Base-by-base conservation (phyloP, 1,140 invertebrate genomes). In the Pararge aegeria region DNA sequence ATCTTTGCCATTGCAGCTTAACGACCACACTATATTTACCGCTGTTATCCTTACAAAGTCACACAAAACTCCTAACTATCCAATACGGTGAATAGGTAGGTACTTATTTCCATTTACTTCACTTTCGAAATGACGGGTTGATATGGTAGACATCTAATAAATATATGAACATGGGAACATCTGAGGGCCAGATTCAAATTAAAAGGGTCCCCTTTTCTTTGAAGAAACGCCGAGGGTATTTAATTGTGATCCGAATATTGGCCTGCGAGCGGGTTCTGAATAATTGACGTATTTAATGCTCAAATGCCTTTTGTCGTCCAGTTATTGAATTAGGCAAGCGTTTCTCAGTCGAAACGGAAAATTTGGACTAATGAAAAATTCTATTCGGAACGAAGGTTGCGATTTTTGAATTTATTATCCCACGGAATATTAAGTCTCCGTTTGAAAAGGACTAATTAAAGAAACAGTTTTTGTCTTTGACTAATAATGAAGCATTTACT, bases 231-330 rank as follows among this genome's bases (percentile, higher is more conserved):
- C 56, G 61, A 72, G 75, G 78, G 69, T 65, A 73, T 81, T 73
- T 83, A 84, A 87, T 87, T 83, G 77, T 80, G 75, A 81, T 78
- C 73, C 63, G 58, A 70, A 73, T 76, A 78, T 74, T 73, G 70
- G 70, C 59, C 64, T 65, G 72, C 69, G 70, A 82, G 64, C 72
- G 74, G 78, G 75, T 82, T 77, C 70, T 29, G 64, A 72, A 78
- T 80, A 84, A 84, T 84, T 84, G 78, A 55, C 70, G 68, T 68
- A 75, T 75, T 75, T 73, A 68, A 66, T 70, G 66, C 64, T 73
- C 64, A 68, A 70, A 68, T 70, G 68, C 73, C 66, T 68, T 75
- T 75, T 78, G 79, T 80, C 79, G 70, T 73, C 62, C 24, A 66
- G 71, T 79, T 80, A 81, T 84, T 75, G 70, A 73, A 70, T 78